Conservation (phyloP, 2,797 vertebrate genomes). For the Hydrolagus colliei region DNA sequence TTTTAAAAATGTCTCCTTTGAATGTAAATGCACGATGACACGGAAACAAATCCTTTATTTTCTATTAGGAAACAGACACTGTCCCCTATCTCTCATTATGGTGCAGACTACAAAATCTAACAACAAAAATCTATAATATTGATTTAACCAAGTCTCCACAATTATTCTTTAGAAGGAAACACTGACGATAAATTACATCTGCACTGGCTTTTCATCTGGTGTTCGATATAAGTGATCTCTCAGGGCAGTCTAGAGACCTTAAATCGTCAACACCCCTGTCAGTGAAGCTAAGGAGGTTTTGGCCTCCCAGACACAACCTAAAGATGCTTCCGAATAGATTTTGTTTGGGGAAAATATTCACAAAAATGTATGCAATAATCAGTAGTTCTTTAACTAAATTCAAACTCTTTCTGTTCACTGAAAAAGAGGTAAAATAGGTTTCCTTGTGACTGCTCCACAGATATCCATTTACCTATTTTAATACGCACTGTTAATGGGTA, state of each 20-base stretch:
- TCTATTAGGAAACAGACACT: constrained; percentile 77
- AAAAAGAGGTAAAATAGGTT: too few relatives aligned
- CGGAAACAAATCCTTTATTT: constrained; percentile 69
- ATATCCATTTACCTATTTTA: too few relatives aligned
- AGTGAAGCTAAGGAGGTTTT: constrained; percentile 61
- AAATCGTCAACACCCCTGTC: constrained; percentile 76
- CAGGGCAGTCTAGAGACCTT: constrained; percentile 67
- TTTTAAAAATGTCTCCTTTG: constrained; percentile 47
- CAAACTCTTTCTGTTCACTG: not conserved
- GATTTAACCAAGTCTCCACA: constrained; percentile 92
- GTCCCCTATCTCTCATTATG: constrained; percentile 85
- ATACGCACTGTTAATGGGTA: too few relatives aligned
- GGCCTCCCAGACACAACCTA: constrained; percentile 56
- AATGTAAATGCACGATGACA: constrained; percentile 69
- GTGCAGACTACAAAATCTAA: constrained; percentile 90
- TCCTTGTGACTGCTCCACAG: too few relatives aligned
- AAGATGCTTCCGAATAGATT: not conserved
- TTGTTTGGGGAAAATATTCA: not conserved
- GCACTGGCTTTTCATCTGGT: constrained; percentile 92
- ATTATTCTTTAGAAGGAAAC: constrained; percentile 98
- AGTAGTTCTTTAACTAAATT: not conserved
- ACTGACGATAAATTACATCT: constrained; percentile 95
- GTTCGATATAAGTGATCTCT: constrained; percentile 78
- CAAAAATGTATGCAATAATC: not conserved
- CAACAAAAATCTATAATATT: constrained; percentile 97